These are phyloP conservation scores for Popillia japonica DNA, from an alignment of 1,140 invertebrate species.

Conservation along the genomic window DNA sequence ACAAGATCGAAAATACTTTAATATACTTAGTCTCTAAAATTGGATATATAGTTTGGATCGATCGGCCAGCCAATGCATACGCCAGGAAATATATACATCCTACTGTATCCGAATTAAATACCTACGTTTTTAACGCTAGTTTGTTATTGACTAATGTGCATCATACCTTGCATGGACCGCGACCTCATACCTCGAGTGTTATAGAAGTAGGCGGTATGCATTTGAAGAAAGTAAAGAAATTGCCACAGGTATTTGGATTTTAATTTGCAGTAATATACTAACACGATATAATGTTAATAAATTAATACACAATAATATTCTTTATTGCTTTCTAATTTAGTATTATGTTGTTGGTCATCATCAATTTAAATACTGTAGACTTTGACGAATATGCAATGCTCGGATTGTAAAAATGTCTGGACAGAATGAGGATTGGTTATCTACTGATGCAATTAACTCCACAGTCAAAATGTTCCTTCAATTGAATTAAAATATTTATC, in stretches of 20 bases:
- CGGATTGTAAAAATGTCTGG: too few species aligned
- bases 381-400: too few species aligned
- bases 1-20: conserved; percentile 58
- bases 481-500: too few species aligned
- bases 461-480: too few species aligned
- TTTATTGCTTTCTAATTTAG: too few species aligned
- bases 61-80: not conserved
- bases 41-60: conserved; percentile 40
- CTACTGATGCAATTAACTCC: too few species aligned
- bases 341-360: too few species aligned
- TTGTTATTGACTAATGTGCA: conserved; percentile 69
- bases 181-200: conserved; percentile 61
- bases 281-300: too few species aligned
- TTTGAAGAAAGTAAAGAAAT: conserved; percentile 60
- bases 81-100: conserved; percentile 21
- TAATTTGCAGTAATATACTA: too few species aligned
- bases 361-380: too few species aligned
- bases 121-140: conserved; percentile 59
- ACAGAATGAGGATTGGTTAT: too few species aligned
- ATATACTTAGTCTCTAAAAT: conserved; percentile 37
- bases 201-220: conserved; percentile 70
- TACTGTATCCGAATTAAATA: not conserved
- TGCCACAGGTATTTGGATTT: conserved; percentile 63
- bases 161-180: conserved; percentile 62
- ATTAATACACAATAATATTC: too few species aligned